These are phyloP conservation scores for Philopotamus ludificatus DNA, from an alignment of 1,140 invertebrate species.

Conservation along the genomic window DNA sequence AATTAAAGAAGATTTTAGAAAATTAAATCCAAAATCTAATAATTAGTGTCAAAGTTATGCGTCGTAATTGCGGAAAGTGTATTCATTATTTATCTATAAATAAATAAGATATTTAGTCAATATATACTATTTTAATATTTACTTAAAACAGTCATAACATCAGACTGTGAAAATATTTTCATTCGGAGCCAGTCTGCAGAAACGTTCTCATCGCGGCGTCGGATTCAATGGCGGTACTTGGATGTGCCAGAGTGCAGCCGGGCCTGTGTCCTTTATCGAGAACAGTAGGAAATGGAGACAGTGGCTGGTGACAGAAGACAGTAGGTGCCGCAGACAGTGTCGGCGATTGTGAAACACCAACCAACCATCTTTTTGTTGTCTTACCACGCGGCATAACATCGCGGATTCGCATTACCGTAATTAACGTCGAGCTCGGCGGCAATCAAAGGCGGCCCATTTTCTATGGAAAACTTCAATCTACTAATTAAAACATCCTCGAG, in stretches of 20 bases:
- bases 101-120: no score
- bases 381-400: conserved; percentile 5
- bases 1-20: no score
- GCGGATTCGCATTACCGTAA: conserved; percentile 15
- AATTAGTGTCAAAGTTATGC: no score
- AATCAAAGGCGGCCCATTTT: neutral
- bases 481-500: conserved; percentile 14
- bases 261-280: neutral
- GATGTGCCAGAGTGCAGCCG: neutral
- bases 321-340: no score
- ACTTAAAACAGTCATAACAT: no score
- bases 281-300: no score
- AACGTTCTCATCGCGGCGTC: conserved; percentile 10
- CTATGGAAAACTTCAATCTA: neutral
- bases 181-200: neutral
- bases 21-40: no score
- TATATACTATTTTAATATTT: no score
- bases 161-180: no score
- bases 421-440: neutral
- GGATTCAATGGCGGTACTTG: conserved; percentile 15
- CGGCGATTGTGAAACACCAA: conserved; percentile 11
- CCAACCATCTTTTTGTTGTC: conserved; percentile 22
- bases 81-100: no score
- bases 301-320: no score
- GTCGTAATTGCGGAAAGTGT: no score